A percentile compares a stretch with the other conserved stretches of the same genome.
Evolutionary conservation across 2,113 vertebrate species (phyloP).

Genomic region (Cololabis saira): DNA sequence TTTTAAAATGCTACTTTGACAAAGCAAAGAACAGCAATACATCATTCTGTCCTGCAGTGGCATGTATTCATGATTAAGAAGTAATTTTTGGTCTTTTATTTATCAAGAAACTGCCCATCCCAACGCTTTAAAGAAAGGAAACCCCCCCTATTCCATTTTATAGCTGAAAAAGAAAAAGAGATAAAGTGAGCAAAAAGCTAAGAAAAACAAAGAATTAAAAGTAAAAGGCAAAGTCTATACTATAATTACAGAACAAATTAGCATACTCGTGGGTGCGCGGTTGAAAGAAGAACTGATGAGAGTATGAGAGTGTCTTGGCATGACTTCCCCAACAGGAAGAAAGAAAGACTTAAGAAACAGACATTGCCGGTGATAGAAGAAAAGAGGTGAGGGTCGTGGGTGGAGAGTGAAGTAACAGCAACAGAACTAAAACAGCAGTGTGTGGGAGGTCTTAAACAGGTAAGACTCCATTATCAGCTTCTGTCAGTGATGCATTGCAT

Average conservation of each 20-base stretch:
- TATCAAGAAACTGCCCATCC: conserved; percentile 54
- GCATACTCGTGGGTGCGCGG: conserved; percentile 7
- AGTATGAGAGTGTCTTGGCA: conserved; percentile 55
- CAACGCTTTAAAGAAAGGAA: conserved; percentile 40
- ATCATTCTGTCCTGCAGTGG: conserved; percentile 31
- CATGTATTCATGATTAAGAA: conserved; percentile 37
- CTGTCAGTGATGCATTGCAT: conserved; percentile 16
- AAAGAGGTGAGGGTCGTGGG: conserved; percentile 45
- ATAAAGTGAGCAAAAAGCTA: too few relatives aligned
- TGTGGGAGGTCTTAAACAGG: conserved; percentile 36
- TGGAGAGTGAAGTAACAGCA: conserved; percentile 43
- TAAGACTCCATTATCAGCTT: conserved; percentile 28
- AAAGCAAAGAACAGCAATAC: background rate
- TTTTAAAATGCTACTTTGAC: background rate
- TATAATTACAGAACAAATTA: background rate
- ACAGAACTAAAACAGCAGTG: conserved; percentile 40
- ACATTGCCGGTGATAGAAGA: conserved; percentile 37
- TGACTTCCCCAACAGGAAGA: conserved; percentile 56
- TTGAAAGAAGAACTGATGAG: conserved; percentile 53
- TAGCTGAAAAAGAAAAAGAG: background rate
- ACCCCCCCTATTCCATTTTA: conserved; percentile 54
- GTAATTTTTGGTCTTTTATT: conserved; percentile 40
- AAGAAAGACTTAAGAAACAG: conserved; percentile 56
- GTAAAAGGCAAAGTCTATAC: too few relatives aligned
- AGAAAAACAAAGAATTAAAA: too few relatives aligned